phyloP scores from a whole-genome alignment of 2,113 vertebrate genomes.

The Ardeotis arabs region DNA sequence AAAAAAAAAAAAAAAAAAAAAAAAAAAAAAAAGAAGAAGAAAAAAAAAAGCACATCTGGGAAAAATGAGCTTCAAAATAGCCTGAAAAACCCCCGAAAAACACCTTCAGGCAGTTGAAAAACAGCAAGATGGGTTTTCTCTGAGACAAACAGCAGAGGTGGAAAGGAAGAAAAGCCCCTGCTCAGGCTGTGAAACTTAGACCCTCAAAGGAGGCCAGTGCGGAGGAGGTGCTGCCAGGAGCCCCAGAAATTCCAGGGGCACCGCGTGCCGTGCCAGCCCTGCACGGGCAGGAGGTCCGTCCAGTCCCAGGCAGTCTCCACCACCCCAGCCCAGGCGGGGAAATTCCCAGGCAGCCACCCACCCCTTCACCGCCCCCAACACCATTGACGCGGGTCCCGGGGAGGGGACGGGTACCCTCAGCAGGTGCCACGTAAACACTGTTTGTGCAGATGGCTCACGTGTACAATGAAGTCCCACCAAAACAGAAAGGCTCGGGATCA shows the following conservation, averaged over 20 bases:
- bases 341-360: conserved; percentile 13
- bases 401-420: neutral
- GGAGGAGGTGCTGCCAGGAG: conserved; percentile 20
- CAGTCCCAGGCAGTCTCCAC: neutral
- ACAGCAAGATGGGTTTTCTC: conserved; percentile 62
- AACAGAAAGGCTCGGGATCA: neutral
- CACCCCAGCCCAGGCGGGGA: neutral
- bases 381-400: fast-evolving
- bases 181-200: conserved; percentile 34
- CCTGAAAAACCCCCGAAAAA: conserved; percentile 75
- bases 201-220: conserved; percentile 12
- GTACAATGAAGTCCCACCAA: fast-evolving
- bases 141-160: conserved; percentile 66
- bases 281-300: neutral
- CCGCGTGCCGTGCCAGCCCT: fast-evolving
- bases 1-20: too few relatives aligned
- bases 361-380: fast-evolving
- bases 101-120: conserved; percentile 69
- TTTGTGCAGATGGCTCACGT: neutral
- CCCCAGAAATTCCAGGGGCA: conserved; percentile 49
- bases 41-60: conserved; percentile 64
- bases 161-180: conserved; percentile 75
- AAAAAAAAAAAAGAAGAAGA: neutral
- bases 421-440: neutral
- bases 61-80: conserved; percentile 77